These are phyloP conservation scores for Chrysomela aeneicollis DNA, from an alignment of 2,888 invertebrate genomes.

Conservation along the genomic window DNA sequence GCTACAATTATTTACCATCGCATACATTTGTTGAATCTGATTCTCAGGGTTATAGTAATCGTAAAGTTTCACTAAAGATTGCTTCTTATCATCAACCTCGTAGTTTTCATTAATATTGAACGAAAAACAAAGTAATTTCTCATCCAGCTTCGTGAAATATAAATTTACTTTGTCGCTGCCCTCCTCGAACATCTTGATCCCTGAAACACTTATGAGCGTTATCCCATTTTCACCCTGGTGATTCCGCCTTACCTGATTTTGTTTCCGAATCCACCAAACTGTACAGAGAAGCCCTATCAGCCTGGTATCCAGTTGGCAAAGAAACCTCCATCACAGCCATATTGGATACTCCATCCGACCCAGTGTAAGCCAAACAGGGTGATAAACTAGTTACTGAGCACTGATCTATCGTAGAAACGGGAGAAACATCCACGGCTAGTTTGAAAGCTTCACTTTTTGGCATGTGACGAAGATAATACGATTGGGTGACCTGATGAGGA, in stretches of 20 bases:
- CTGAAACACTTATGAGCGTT: slow-evolving; percentile 51
- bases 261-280: slow-evolving; percentile 60
- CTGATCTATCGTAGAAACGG: slow-evolving; percentile 60
- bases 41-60: slow-evolving; percentile 72
- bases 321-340: slow-evolving; percentile 70
- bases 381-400: slow-evolving; percentile 61
- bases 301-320: slow-evolving; percentile 71
- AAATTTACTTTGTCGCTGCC: slow-evolving; percentile 62
- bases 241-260: slow-evolving; percentile 35
- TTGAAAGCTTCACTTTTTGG: slow-evolving; percentile 64
- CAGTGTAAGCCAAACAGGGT: slow-evolving; percentile 56
- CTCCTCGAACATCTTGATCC: slow-evolving; percentile 65
- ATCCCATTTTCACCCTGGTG: not conserved
- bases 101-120: slow-evolving; percentile 63
- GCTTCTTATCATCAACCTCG: slow-evolving; percentile 61
- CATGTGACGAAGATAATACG: slow-evolving; percentile 63
- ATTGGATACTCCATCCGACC: slow-evolving; percentile 64
- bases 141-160: slow-evolving; percentile 64
- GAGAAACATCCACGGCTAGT: slow-evolving; percentile 60
- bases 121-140: slow-evolving; percentile 61
- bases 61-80: slow-evolving; percentile 66
- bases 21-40: slow-evolving; percentile 50
- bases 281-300: slow-evolving; percentile 68
- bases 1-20: slow-evolving; percentile 43
- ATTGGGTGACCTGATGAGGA: slow-evolving; percentile 59